phyloP scores from a whole-genome alignment of 2,113 vertebrate species.

The Colius striatus region DNA sequence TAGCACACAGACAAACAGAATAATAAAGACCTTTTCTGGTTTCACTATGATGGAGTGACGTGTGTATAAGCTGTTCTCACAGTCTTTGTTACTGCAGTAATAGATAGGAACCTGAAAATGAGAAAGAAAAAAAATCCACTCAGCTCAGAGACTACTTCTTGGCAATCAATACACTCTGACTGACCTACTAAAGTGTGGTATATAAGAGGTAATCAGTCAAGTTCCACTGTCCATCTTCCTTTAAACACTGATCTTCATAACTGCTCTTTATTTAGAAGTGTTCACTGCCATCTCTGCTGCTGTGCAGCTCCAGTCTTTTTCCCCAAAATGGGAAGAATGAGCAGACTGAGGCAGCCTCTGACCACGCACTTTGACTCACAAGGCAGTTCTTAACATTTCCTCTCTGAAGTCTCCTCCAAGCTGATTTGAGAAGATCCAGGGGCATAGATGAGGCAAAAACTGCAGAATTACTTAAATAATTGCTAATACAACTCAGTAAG shows the following conservation, averaged over 20 bases:
- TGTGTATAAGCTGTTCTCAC: not conserved
- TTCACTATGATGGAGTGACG: not conserved
- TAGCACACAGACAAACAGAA: not conserved
- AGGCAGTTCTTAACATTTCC: not conserved
- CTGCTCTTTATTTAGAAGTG: not conserved
- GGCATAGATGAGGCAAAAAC: not conserved
- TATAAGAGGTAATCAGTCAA: not conserved
- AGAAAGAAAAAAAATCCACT: not conserved
- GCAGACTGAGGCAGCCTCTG: not conserved
- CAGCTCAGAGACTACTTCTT: not conserved
- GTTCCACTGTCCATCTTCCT: not conserved
- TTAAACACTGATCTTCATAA: not conserved
- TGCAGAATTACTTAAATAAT: not conserved
- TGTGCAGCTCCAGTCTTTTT: not conserved
- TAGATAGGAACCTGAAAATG: not conserved
- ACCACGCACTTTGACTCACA: not conserved
- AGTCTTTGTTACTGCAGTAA: not conserved
- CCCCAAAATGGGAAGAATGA: not conserved
- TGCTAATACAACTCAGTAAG: not conserved
- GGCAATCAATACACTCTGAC: not conserved
- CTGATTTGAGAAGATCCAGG: not conserved
- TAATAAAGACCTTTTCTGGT: not conserved
- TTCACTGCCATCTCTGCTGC: not conserved
- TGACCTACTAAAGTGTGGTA: not conserved
- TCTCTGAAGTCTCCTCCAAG: not conserved